Evolutionary conservation across 2,888 invertebrate genomes (phyloP), one percentile per base, ranked within the genome.

Genomic region (Diaprepes abbreviatus): DNA sequence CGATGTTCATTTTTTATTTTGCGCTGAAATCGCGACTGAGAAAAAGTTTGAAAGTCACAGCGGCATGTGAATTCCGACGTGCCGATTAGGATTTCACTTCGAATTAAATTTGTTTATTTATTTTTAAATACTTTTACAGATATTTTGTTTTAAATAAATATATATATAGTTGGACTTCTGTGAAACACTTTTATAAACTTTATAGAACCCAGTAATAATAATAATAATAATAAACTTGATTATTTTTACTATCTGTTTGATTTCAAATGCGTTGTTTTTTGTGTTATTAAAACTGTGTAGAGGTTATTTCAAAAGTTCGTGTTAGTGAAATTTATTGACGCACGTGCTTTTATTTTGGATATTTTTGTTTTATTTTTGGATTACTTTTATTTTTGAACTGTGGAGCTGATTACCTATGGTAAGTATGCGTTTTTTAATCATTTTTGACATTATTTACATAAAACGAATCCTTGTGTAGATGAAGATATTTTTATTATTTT

Each of bases 401-500:
- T 70, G 70, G 65, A 65, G 60, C 54, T 65, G 50, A 12, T 65
- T 16, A 38, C 64, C 43, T 64, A 64, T 69, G 69, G 69, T 69
- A 58, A 64, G 69, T 58, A 48, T 10, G 4, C 17, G 16, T 17
- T 43, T 14, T 10, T 58, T 5, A 12, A 40, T 38, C 40, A 14
- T n/a, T 7, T 43, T n/a, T 21, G 2, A n/a, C 1, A n/a, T 16
- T 14, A 50, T 28, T 28, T 1, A 2, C n/a, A 16, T 14, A 6
- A 14, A 38, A 1, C 17, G 9, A 45, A 24, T 28, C 28, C 40
- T 58, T 58, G 43, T 40, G 58, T 58, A 40, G 58, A 58, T 40
- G 14, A 58, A 40, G 19, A 36, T 40, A 14, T n/a, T n/a, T n/a
- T n/a, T n/a, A n/a, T n/a, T n/a, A n/a, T n/a, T n/a, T n/a, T n/a